phyloP scores from a whole-genome alignment of 64 coral and sea anemone species.

The Dendronephthya gigantea region DNA sequence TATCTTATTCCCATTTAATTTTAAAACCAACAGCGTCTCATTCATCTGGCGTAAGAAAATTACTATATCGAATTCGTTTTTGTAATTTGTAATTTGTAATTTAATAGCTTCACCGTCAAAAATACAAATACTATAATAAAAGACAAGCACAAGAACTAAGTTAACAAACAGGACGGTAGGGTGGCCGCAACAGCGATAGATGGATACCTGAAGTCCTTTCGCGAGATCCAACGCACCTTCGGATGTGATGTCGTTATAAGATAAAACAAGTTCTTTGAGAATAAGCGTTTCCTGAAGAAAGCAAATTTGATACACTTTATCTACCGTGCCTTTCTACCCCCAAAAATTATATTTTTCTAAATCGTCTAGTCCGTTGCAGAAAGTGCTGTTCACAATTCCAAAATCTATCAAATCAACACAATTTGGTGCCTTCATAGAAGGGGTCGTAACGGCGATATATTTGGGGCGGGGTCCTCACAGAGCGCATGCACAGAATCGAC shows the following conservation, averaged over 20 bases:
- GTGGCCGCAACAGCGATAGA: no score
- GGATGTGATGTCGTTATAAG: constrained; percentile 90
- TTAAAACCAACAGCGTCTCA: constrained; percentile 59
- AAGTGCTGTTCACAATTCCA: no score
- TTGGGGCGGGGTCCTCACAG: constrained; percentile 59
- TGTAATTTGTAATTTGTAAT: constrained; percentile 63
- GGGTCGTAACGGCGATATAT: no score
- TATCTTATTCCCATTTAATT: constrained; percentile 92
- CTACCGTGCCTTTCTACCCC: no score
- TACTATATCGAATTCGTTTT: constrained; percentile 43
- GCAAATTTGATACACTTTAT: no score
- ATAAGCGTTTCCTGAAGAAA: constrained; percentile 58
- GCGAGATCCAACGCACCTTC: constrained; percentile 66
- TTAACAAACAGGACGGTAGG: no score
- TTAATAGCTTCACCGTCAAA: constrained; percentile 63
- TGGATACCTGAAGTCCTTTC: constrained; percentile 87
- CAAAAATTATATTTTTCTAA: no score
- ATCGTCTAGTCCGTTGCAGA: no score
- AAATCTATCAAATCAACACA: background rate
- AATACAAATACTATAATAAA: no score
- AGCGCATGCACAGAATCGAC: constrained; percentile 53
- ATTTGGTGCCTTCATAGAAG: no score
- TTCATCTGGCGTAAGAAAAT: constrained; percentile 49
- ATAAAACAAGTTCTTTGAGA: constrained; percentile 55
- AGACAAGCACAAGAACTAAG: no score